Conservation (phyloP, 2,797 vertebrate species). For the Rhyacichthys aspro region DNA sequence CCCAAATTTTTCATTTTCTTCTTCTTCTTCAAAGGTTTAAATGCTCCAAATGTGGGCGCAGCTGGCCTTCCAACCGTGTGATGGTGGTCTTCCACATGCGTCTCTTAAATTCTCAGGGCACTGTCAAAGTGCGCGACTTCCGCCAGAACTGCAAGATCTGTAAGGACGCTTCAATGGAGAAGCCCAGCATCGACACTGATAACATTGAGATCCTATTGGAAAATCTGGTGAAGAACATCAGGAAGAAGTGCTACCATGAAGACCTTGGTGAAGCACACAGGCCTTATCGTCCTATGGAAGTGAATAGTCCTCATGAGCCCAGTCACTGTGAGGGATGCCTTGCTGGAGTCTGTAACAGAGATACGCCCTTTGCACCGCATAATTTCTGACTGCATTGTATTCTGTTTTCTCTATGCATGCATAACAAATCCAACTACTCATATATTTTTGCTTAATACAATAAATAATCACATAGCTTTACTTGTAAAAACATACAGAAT, state of each 20-base stretch:
- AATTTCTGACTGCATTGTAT: constrained; percentile 1
- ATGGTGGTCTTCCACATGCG: constrained; percentile 72
- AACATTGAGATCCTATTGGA: constrained; percentile 64
- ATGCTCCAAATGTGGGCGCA: constrained; percentile 61
- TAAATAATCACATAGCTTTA: no score
- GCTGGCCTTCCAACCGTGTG: constrained; percentile 71
- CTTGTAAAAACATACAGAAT: no score
- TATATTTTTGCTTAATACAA: no score
- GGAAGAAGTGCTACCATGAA: constrained; percentile 67
- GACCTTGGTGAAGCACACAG: neutral
- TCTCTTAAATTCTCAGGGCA: constrained; percentile 20
- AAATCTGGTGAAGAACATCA: constrained; percentile 72
- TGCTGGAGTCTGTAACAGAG: constrained; percentile 42
- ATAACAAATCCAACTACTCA: no score
- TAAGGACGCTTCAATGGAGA: constrained; percentile 22
- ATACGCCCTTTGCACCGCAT: neutral
- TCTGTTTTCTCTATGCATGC: no score
- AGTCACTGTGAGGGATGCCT: constrained; percentile 72
- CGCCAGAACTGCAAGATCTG: constrained; percentile 70
- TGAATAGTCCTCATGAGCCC: constrained; percentile 70
- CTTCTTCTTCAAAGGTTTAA: constrained; percentile 55
- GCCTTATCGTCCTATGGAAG: neutral
- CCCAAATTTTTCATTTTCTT: neutral
- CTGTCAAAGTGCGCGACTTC: constrained; percentile 53
- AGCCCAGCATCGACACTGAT: neutral